phyloP scores from a whole-genome alignment of 1,140 invertebrate genomes.

The Diachasma alloeum region DNA sequence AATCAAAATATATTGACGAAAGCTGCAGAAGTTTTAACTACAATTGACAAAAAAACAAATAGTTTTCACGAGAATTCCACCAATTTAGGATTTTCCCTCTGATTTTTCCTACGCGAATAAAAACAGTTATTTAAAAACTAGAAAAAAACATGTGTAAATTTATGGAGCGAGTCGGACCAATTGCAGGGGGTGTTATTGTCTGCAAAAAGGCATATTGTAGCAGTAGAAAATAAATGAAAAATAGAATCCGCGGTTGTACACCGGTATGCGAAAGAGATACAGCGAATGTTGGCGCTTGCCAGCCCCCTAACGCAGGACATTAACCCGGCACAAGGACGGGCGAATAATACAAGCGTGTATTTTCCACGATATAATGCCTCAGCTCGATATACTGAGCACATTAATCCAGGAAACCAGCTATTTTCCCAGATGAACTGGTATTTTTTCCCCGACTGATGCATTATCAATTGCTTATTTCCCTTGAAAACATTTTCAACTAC shows the following conservation, averaged over 20 bases:
- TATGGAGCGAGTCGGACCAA: neutral
- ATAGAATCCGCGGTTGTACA: neutral
- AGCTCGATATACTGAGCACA: neutral
- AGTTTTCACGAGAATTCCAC: neutral
- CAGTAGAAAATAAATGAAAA: neutral
- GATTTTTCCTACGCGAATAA: neutral
- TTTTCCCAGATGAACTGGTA: slow-evolving; percentile 22
- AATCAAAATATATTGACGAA: no score
- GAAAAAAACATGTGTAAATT: neutral
- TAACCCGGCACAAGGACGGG: slow-evolving; percentile 36
- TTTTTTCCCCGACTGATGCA: neutral
- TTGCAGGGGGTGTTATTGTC: neutral
- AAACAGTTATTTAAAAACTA: neutral
- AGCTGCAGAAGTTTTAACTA: no score
- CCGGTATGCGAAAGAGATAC: neutral
- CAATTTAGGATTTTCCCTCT: neutral
- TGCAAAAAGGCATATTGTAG: neutral
- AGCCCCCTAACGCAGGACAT: slow-evolving; percentile 28
- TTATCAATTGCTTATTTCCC: neutral
- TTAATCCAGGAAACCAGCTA: slow-evolving; percentile 30
- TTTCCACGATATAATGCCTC: neutral
- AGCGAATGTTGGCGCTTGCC: neutral
- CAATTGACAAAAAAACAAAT: no score
- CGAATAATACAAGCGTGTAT: neutral
- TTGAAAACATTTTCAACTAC: neutral